These are phyloP conservation scores for Morpho achilles DNA, from an alignment of 2,888 invertebrate species.

Conservation along the genomic window DNA sequence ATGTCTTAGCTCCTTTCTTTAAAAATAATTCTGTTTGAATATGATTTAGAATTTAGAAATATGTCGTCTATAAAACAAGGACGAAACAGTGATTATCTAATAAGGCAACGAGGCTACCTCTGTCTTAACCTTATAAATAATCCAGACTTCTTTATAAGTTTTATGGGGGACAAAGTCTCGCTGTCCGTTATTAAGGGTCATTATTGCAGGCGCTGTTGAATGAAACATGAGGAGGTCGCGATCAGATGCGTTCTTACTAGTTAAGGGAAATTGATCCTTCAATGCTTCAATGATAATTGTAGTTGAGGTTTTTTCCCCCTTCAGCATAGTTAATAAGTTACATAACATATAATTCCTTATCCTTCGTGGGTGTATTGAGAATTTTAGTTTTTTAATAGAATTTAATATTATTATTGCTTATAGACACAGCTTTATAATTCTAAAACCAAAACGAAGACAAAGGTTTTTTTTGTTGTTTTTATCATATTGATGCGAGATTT, in stretches of 20 bases:
- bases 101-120: conserved; percentile 16
- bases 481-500: no score
- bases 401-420: no score
- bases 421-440: no score
- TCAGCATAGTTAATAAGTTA: conserved; percentile 8
- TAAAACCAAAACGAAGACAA: no score
- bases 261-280: conserved; percentile 54
- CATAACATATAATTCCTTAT: background rate
- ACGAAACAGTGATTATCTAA: conserved; percentile 18
- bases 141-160: conserved; percentile 25
- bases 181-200: conserved; percentile 49
- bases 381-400: no score
- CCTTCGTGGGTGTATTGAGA: no score
- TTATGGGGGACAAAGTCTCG: conserved; percentile 29
- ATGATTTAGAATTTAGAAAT: no score
- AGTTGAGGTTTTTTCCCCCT: conserved; percentile 16
- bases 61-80: no score
- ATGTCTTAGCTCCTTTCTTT: no score
- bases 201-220: conserved; percentile 57
- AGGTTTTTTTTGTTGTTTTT: no score
- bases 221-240: conserved; percentile 62
- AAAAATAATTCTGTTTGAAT: no score
- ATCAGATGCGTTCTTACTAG: conserved; percentile 48
- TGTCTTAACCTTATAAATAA: conserved; percentile 29
- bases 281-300: conserved; percentile 51